These are phyloP conservation scores for Alcis repandata DNA, from an alignment of 2,888 invertebrate genomes.

Conservation along the genomic window DNA sequence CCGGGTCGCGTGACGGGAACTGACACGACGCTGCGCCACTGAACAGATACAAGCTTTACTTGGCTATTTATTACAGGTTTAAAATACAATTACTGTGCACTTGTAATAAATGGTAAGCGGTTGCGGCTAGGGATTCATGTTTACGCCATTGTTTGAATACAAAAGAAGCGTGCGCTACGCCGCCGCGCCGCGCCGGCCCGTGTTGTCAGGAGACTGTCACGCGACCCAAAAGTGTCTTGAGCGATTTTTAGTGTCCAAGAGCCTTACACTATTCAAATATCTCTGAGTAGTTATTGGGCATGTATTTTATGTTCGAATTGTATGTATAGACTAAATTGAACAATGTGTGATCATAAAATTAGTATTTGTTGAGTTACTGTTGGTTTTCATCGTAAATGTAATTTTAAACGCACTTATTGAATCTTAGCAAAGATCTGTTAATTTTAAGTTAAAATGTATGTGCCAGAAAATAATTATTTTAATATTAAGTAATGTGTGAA, in stretches of 20 bases:
- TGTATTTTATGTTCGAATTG: slow-evolving; percentile 9
- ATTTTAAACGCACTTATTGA: slow-evolving; percentile 63
- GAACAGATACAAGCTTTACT: too few species aligned
- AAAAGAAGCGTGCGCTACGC: too few species aligned
- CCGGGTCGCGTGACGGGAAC: too few species aligned
- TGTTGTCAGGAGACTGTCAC: background rate
- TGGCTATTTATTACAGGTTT: too few species aligned
- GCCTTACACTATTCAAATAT: slow-evolving; percentile 2
- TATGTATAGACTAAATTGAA: slow-evolving; percentile 30
- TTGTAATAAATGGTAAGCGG: too few species aligned
- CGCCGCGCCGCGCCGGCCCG: too few species aligned
- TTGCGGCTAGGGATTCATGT: too few species aligned
- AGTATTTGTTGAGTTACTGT: slow-evolving; percentile 50
- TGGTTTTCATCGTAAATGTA: slow-evolving; percentile 44
- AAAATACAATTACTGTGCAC: too few species aligned
- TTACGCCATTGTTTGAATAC: too few species aligned
- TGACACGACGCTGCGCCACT: too few species aligned
- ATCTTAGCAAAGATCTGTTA: slow-evolving; percentile 70
- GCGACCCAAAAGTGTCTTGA: background rate
- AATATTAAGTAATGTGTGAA: background rate
- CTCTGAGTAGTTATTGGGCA: slow-evolving; percentile 5
- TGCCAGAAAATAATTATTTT: slow-evolving; percentile 49
- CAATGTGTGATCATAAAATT: slow-evolving; percentile 43
- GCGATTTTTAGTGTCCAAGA: background rate
- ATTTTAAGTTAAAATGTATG: slow-evolving; percentile 50